A percentile compares a stretch with the other conserved stretches of the same genome.
Conservation (phyloP, 2,888 invertebrate genomes). For the Nebria salina region DNA sequence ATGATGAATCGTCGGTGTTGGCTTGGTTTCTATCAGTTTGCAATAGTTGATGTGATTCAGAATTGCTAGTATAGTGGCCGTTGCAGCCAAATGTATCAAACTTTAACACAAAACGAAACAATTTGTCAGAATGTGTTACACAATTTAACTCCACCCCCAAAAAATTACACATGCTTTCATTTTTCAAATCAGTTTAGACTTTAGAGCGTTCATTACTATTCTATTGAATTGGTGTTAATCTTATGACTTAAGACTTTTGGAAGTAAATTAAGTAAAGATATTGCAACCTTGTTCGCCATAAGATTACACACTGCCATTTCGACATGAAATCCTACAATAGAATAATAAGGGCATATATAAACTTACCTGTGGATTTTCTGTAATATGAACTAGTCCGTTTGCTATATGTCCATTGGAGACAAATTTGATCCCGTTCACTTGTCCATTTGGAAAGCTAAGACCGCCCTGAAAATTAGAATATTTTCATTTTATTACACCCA, state of each 20-base stretch:
- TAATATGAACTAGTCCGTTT: constrained; percentile 71
- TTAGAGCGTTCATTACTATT: too few relatives aligned
- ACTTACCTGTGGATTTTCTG: constrained; percentile 75
- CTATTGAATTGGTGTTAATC: too few relatives aligned
- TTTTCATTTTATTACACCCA: constrained; percentile 19
- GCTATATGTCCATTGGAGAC: constrained; percentile 65
- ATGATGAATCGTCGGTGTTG: constrained; percentile 29
- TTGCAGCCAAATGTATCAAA: constrained; percentile 33
- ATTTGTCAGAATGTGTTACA: not conserved
- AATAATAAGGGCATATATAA: not conserved
- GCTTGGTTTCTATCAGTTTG: constrained; percentile 25
- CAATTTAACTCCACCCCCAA: not conserved
- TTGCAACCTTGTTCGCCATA: not conserved
- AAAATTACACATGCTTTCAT: not conserved
- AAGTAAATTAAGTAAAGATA: too few relatives aligned
- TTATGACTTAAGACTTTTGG: too few relatives aligned
- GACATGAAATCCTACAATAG: too few relatives aligned
- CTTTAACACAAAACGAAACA: constrained; percentile 3
- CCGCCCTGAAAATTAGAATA: constrained; percentile 55
- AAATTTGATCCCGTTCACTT: constrained; percentile 64
- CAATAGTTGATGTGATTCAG: constrained; percentile 43
- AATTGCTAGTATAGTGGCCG: constrained; percentile 48
- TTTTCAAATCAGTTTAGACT: not conserved
- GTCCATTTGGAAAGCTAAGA: constrained; percentile 65
- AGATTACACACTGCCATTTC: too few relatives aligned